Evolutionary conservation across 2,888 invertebrate species (phyloP).

Genomic region (Eupithecia dodoneata): DNA sequence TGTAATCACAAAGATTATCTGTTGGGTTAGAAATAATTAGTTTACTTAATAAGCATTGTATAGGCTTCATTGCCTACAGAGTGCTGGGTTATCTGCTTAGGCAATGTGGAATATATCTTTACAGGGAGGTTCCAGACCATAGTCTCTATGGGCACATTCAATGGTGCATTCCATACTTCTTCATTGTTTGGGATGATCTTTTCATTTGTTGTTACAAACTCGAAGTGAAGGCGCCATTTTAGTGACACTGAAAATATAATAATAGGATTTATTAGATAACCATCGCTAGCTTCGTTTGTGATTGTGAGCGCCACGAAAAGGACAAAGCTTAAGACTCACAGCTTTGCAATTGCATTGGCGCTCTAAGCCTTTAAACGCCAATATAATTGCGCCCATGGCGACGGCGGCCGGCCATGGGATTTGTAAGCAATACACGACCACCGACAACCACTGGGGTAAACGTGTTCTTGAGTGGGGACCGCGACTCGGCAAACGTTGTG

Average conservation of each 20-base stretch:
- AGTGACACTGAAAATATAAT: constrained; percentile 87
- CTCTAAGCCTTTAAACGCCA: not conserved
- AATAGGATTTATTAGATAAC: not conserved
- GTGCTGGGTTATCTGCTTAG: constrained; percentile 90
- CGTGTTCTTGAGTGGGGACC: too few relatives aligned
- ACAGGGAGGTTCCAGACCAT: constrained; percentile 99
- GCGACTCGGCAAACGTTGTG: too few relatives aligned
- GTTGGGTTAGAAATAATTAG: not conserved
- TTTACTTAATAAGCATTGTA: constrained; percentile 66
- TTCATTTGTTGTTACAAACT: constrained; percentile 95
- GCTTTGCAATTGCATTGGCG: too few relatives aligned
- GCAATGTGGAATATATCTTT: constrained; percentile 95
- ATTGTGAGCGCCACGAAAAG: not conserved
- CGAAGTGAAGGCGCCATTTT: constrained; percentile 98
- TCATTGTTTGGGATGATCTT: constrained; percentile 84
- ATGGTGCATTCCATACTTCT: constrained; percentile 92
- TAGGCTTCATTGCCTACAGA: constrained; percentile 78
- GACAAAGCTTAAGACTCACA: too few relatives aligned
- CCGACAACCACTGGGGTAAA: too few relatives aligned
- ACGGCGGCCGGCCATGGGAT: too few relatives aligned
- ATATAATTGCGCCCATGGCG: not conserved
- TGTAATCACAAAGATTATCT: not conserved
- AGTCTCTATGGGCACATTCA: constrained; percentile 95
- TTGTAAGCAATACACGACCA: too few relatives aligned
- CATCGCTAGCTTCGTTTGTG: not conserved